Base-by-base conservation (phyloP, 2,113 vertebrate genomes). In the Pyrgilauda ruficollis region DNA sequence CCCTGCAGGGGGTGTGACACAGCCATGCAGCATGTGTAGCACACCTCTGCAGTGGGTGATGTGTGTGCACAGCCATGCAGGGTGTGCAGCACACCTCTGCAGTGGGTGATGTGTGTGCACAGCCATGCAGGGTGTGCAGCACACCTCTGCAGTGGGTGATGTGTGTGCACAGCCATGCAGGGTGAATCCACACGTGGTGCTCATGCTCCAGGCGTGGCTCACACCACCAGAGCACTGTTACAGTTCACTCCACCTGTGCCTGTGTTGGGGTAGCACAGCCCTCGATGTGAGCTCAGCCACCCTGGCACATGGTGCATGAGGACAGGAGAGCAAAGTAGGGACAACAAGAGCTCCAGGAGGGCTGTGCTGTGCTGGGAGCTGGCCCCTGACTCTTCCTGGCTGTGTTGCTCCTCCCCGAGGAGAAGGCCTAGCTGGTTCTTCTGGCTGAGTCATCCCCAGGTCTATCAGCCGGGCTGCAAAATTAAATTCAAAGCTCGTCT, bases 401-500 rank as follows among this genome's bases (percentile, higher is more conserved):
- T 77, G 37, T 47, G 31, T 47, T 56, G 56, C 77, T 81, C 37
- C 37, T 80, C 86, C 58, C 62, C 1, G 28, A 94, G 78, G 76
- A 92, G 75, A 27, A 56, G 83, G 68, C 76, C 88, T 72, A 67
- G 56, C 93, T 89, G 68, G 47, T 89, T 90, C 95, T 84, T 89
- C 80, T 63, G 87, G 93, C 96, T 97, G 96, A 95, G 92, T 97
- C 96, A 97, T 94, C 83, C 69, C 83, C 86, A 84, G 93, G 93
- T 95, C 93, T 94, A 78, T 87, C 83, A 94, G 92, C 83, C 93
- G 7, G 83, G 88, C 85, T 92, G 77, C 88, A 84, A 84, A 96
- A 97, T 96, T 96, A 90, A 94, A 97, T 96, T 97, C 88, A 89
- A 47, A 90, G 93, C 90, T 90, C 16, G 84, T 97, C 93, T 88